Evolutionary conservation across 1,140 invertebrate genomes (phyloP).

Genomic region (Cyclina sinensis): DNA sequence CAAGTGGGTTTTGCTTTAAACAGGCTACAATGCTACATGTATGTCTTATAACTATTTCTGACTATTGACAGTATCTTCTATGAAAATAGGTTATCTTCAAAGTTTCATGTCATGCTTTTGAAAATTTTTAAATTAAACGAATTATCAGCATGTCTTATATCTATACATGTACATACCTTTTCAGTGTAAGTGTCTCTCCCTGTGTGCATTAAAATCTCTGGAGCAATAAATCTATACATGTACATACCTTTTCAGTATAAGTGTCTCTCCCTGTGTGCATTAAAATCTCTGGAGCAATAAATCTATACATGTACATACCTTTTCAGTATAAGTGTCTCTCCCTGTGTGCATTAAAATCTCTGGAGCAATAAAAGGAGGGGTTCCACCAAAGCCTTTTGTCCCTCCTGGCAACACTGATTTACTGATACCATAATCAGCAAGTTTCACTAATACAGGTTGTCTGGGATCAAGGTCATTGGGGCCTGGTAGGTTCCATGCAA

Average conservation of each 20-base stretch:
- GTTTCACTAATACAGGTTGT: constrained; percentile 94
- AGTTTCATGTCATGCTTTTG: too few species aligned
- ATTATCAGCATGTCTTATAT: too few species aligned
- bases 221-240: too few species aligned
- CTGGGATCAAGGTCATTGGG: constrained; percentile 78
- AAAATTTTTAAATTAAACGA: too few species aligned
- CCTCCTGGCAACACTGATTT: constrained; percentile 88
- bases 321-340: constrained; percentile 99
- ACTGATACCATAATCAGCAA: constrained; percentile 99
- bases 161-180: constrained; percentile 93
- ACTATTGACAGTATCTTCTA: too few species aligned
- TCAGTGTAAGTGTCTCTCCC: constrained; percentile 99
- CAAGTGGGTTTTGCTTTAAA: too few species aligned
- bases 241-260: constrained; percentile 96
- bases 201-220: constrained; percentile 99
- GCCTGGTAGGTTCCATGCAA: constrained; percentile 97
- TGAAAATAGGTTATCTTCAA: too few species aligned
- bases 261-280: constrained; percentile 99
- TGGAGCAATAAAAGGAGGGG: constrained; percentile 98
- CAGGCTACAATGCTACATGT: too few species aligned
- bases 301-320: constrained; percentile 93
- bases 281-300: constrained; percentile 99
- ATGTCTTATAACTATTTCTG: too few species aligned
- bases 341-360: constrained; percentile 99
- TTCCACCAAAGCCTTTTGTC: constrained; percentile 98